Conservation (phyloP, 2,888 invertebrate genomes). For the Tanypteryx hageni region DNA sequence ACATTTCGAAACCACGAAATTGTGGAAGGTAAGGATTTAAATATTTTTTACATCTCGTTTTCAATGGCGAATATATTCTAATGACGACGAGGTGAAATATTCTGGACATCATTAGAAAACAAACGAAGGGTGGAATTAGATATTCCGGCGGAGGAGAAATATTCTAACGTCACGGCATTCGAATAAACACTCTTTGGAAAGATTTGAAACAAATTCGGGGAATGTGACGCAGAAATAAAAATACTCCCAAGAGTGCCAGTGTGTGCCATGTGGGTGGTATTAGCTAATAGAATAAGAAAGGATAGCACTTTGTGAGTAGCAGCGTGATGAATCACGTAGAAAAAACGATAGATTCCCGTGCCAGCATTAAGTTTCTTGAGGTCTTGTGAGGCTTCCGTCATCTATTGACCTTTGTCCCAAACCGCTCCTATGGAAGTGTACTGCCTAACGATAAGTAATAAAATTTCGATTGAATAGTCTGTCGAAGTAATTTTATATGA, state of each 20-base stretch:
- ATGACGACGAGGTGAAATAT: no score
- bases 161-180: background rate
- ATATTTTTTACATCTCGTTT: no score
- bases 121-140: no score
- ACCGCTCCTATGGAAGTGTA: background rate
- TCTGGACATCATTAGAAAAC: no score
- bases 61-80: no score
- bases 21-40: no score
- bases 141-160: background rate
- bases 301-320: background rate
- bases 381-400: background rate
- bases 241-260: background rate
- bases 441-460: no score
- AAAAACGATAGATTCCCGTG: background rate
- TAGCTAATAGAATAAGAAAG: background rate
- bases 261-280: background rate
- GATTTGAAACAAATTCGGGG: background rate
- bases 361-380: background rate
- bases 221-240: background rate
- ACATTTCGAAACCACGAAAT: no score
- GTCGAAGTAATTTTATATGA: no score
- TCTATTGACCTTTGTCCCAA: background rate
- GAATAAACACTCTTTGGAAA: background rate
- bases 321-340: conserved; percentile 11
- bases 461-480: no score